These are phyloP conservation scores for Lutraria rhynchaena DNA, from an alignment of 1,140 invertebrate species.

Conservation along the genomic window DNA sequence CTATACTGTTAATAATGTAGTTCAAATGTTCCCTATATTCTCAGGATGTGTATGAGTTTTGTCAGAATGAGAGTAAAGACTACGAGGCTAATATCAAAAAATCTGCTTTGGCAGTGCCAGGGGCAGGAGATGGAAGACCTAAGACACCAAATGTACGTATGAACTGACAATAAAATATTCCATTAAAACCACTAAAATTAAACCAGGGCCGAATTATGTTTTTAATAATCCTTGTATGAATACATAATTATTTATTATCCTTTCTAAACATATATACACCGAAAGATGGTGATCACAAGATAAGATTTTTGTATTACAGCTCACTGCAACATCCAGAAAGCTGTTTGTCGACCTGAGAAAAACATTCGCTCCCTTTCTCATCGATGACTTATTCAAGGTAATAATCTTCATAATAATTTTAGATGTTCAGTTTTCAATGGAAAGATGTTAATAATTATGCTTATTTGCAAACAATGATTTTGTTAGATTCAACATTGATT, in stretches of 20 bases:
- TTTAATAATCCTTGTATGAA: not conserved
- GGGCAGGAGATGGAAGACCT: not conserved
- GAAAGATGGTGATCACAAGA: no score
- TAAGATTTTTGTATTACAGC: no score
- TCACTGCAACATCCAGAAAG: no score
- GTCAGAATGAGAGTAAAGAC: conserved; percentile 1
- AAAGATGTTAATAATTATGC: no score
- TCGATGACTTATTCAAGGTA: not conserved
- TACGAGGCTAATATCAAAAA: not conserved
- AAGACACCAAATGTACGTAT: conserved; percentile 13
- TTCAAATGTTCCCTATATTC: no score
- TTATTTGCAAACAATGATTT: no score
- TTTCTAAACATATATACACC: no score
- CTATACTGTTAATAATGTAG: no score
- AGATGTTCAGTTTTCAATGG: not conserved
- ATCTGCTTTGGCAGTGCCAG: not conserved
- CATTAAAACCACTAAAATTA: not conserved
- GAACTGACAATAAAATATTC: not conserved
- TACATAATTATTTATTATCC: no score
- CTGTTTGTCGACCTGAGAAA: conserved; percentile 10
- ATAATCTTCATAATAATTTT: not conserved
- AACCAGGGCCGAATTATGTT: not conserved
- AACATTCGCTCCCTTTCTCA: not conserved
- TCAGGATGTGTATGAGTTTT: conserved; percentile 1
- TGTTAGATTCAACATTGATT: no score